A percentile compares a stretch with the other conserved stretches of the same genome.
Evolutionary conservation across 2,888 invertebrate species (phyloP).

Genomic region (Ormyrus rosae): DNA sequence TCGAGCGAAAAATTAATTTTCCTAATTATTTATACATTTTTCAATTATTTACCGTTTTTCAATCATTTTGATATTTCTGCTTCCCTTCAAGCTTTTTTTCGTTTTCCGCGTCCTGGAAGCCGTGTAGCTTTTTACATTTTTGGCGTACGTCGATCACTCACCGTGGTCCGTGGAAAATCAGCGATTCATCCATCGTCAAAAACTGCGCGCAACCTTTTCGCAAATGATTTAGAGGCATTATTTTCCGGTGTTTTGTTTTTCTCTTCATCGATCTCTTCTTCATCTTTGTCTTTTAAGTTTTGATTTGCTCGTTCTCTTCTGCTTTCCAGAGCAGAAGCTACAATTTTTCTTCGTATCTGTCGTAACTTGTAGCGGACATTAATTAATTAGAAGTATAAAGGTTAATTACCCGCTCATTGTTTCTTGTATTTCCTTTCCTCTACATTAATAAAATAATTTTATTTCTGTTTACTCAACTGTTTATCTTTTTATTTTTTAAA

Average conservation of each 20-base stretch:
- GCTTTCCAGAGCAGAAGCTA: not conserved
- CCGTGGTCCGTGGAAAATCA: conserved; percentile 34
- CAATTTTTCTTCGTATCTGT: conserved; percentile 6
- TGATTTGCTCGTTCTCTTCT: not conserved
- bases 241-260: conserved; percentile 39
- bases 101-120: not conserved
- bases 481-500: not conserved
- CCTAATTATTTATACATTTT: not conserved
- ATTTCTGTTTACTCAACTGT: not conserved
- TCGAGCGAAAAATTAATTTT: not conserved
- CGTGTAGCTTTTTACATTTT: conserved; percentile 11
- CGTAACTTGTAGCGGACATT: conserved; percentile 56
- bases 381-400: conserved; percentile 40
- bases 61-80: not conserved
- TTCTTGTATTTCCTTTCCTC: conserved; percentile 28
- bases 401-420: not conserved
- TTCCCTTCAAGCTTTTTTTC: not conserved
- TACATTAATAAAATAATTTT: not conserved
- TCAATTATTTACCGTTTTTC: not conserved
- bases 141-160: conserved; percentile 38
- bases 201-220: conserved; percentile 8
- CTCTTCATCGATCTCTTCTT: not conserved
- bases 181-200: conserved; percentile 27
- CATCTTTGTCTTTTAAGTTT: not conserved
- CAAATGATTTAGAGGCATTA: conserved; percentile 27